Percentiles rank a stretch among this genome's conserved stretches.
phyloP scores from a whole-genome alignment of 1,140 invertebrate species.

The Panonychus citri region DNA sequence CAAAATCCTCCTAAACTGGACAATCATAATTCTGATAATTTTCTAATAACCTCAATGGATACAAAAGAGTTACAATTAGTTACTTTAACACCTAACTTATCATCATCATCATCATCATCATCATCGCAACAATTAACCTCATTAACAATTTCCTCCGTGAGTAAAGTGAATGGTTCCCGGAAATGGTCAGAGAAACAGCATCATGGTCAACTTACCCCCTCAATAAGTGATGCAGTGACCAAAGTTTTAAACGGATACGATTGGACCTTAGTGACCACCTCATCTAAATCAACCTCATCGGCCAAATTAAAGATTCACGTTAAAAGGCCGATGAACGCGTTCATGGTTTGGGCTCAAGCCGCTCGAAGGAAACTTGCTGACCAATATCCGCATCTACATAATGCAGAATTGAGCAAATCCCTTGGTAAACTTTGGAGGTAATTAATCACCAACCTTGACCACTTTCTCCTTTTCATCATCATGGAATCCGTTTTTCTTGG shows the following conservation, averaged over 20 bases:
- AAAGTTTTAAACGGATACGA: slow-evolving; percentile 42
- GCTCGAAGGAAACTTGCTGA: slow-evolving; percentile 63
- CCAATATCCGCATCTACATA: slow-evolving; percentile 70
- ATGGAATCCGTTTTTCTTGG: too few species aligned
- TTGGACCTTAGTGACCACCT: slow-evolving; percentile 47
- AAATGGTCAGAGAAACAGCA: not conserved
- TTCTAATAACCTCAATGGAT: too few species aligned
- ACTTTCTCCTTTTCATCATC: too few species aligned
- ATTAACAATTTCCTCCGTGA: too few species aligned
- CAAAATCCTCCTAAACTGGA: too few species aligned
- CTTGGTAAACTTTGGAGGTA: slow-evolving; percentile 1
- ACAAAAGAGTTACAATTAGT: too few species aligned
- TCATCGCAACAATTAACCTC: too few species aligned
- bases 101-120: too few species aligned
- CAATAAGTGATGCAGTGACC: slow-evolving; percentile 21
- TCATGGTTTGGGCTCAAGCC: slow-evolving; percentile 89
- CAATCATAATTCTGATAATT: too few species aligned
- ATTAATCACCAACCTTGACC: not conserved
- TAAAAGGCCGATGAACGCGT: slow-evolving; percentile 81
- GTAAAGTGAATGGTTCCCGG: too few species aligned
- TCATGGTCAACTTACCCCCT: not conserved
- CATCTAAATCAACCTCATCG: slow-evolving; percentile 3
- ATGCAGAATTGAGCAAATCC: slow-evolving; percentile 33
- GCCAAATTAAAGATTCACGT: slow-evolving; percentile 42
- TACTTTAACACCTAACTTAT: too few species aligned